Conservation (phyloP, 1,140 invertebrate species). For the Atopsyche davidsoni region DNA sequence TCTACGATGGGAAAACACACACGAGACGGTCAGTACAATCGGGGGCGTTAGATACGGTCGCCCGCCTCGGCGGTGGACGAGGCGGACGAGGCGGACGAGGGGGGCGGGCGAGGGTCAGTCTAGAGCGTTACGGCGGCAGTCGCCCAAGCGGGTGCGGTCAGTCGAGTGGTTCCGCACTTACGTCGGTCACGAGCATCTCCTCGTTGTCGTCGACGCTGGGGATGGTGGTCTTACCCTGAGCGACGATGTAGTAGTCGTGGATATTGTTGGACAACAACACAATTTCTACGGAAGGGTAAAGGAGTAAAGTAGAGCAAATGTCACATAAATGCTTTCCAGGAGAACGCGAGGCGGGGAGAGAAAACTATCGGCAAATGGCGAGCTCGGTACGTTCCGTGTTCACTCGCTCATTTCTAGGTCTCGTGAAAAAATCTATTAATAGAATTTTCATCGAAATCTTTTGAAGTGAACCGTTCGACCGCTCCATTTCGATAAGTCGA, state of each 20-base stretch:
- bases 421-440: neutral
- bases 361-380: neutral
- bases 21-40: too few species aligned
- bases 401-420: neutral
- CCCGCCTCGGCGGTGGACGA: too few species aligned
- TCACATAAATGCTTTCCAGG: constrained; percentile 4
- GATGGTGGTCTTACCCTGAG: constrained; percentile 93
- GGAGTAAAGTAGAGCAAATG: constrained; percentile 5
- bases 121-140: too few species aligned
- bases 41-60: too few species aligned
- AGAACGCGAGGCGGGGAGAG: neutral
- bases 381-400: neutral
- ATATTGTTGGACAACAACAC: constrained; percentile 71
- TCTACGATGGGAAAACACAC: neutral
- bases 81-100: too few species aligned
- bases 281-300: constrained; percentile 13
- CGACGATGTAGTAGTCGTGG: constrained; percentile 88
- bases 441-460: too few species aligned
- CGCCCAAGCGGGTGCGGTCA: constrained; percentile 18
- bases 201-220: constrained; percentile 93
- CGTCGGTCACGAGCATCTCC: constrained; percentile 88
- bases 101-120: too few species aligned
- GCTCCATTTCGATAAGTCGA: too few species aligned
- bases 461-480: too few species aligned
- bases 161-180: constrained; percentile 52